These are phyloP conservation scores for Scaptodrosophila lebanonensis DNA, from an alignment of 1,140 invertebrate species.

Conservation along the genomic window DNA sequence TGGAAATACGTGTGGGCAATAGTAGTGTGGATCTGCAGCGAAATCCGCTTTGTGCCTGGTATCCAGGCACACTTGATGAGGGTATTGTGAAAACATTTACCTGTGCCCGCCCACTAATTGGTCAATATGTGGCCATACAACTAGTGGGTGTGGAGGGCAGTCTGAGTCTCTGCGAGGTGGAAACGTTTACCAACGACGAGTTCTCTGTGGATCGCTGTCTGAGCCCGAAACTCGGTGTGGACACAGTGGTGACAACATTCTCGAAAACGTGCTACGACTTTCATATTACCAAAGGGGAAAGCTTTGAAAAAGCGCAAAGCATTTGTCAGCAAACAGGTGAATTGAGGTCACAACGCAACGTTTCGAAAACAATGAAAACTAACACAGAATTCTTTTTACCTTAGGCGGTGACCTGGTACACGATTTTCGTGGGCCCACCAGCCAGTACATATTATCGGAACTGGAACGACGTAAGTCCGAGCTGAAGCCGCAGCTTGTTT, in stretches of 20 bases:
- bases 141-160: slow-evolving; percentile 93
- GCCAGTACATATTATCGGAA: slow-evolving; percentile 86
- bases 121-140: slow-evolving; percentile 92
- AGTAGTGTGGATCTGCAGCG: slow-evolving; percentile 90
- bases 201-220: slow-evolving; percentile 89
- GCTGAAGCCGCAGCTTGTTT: slow-evolving; percentile 90
- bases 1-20: slow-evolving; percentile 94
- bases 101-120: slow-evolving; percentile 89
- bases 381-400: neutral
- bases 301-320: slow-evolving; percentile 86
- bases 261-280: slow-evolving; percentile 94
- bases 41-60: slow-evolving; percentile 95
- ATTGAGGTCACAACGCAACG: neutral
- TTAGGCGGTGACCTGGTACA: slow-evolving; percentile 88
- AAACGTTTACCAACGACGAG: slow-evolving; percentile 94
- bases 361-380: neutral
- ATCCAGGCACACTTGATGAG: slow-evolving; percentile 93
- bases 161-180: slow-evolving; percentile 92
- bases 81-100: slow-evolving; percentile 93
- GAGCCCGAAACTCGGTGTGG: slow-evolving; percentile 82
- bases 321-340: slow-evolving; percentile 84
- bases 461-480: slow-evolving; percentile 87
- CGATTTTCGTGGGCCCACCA: slow-evolving; percentile 81
- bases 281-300: slow-evolving; percentile 86
- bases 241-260: slow-evolving; percentile 87